Percentiles rank a stretch among this genome's conserved stretches.
These are phyloP conservation scores for Tenodera sinensis DNA, from an alignment of 2,888 invertebrate species.

Conservation along the genomic window DNA sequence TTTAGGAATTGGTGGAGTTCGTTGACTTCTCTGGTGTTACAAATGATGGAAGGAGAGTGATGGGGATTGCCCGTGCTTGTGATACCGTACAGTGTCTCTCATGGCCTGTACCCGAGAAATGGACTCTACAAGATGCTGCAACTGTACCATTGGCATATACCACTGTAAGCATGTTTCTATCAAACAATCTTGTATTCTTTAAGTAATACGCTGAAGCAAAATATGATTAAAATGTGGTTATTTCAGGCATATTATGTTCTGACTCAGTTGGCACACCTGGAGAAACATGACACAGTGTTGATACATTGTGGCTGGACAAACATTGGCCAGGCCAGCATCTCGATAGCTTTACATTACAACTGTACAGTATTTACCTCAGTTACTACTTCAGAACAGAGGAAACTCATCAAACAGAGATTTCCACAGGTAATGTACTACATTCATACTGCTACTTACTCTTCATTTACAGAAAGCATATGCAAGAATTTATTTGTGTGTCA, in stretches of 20 bases:
- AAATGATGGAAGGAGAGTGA: constrained; percentile 43
- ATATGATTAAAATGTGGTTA: background rate
- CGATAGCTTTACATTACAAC: constrained; percentile 51
- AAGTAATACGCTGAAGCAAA: too few species aligned
- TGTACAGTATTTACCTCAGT: constrained; percentile 55
- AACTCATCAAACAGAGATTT: constrained; percentile 41
- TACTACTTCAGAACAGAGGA: constrained; percentile 43
- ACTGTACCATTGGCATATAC: constrained; percentile 54
- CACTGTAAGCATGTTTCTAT: constrained; percentile 40
- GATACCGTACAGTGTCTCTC: constrained; percentile 40
- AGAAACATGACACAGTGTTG: constrained; percentile 46
- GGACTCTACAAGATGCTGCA: constrained; percentile 52
- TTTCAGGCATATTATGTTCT: constrained; percentile 56
- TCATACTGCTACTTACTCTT: too few species aligned
- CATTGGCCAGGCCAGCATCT: constrained; percentile 58
- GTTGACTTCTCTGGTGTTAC: constrained; percentile 48
- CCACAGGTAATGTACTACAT: constrained; percentile 38
- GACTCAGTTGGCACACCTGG: constrained; percentile 50
- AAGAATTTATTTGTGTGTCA: too few species aligned
- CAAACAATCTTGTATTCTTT: background rate
- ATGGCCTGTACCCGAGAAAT: constrained; percentile 55
- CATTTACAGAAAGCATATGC: too few species aligned
- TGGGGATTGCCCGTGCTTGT: constrained; percentile 41
- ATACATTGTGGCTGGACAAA: constrained; percentile 54
- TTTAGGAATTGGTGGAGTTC: constrained; percentile 33